phyloP scores from a whole-genome alignment of 2,797 vertebrate species.

The Anguilla pacifica region DNA sequence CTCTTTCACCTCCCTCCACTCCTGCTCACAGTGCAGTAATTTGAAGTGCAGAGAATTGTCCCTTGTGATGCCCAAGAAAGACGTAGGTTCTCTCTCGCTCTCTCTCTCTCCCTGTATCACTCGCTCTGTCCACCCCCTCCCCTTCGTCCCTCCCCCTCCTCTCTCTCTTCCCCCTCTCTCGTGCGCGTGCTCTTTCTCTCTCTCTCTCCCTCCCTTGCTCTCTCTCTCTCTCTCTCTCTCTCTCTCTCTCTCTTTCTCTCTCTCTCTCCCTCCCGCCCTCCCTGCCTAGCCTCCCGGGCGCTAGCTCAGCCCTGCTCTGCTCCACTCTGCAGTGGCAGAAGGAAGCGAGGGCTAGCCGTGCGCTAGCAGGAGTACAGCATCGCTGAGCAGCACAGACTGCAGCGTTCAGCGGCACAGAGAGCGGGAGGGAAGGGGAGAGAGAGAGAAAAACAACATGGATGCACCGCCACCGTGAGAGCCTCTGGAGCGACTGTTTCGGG shows the following conservation, averaged over 20 bases:
- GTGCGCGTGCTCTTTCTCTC: slow-evolving; percentile 10
- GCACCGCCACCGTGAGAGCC: slow-evolving; percentile 30
- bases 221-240: background rate
- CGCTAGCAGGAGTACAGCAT: slow-evolving; percentile 36
- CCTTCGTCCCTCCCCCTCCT: no score
- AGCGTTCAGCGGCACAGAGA: slow-evolving; percentile 10
- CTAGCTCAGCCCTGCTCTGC: slow-evolving; percentile 42
- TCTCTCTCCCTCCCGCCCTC: slow-evolving; percentile 6
- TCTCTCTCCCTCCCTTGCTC: background rate
- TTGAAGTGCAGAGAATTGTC: slow-evolving; percentile 40
- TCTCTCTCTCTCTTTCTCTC: slow-evolving; percentile 3
- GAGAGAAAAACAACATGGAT: slow-evolving; percentile 48
- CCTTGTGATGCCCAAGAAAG: slow-evolving; percentile 37
- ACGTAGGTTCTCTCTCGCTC: slow-evolving; percentile 41
- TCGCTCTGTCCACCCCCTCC: no score
- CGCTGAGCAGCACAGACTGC: slow-evolving; percentile 55
- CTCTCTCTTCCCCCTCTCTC: no score
- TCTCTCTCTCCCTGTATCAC: background rate
- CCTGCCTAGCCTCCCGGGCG: slow-evolving; percentile 29
- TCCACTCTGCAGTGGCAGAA: slow-evolving; percentile 58
- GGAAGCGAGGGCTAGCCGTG: slow-evolving; percentile 36
- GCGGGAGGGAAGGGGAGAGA: slow-evolving; percentile 1
- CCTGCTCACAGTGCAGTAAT: slow-evolving; percentile 31
- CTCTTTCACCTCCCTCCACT: background rate
- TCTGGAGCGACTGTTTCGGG: background rate